Evolutionary conservation across 1,140 invertebrate genomes (phyloP).

Genomic region (Caenorhabditis briggsae): DNA sequence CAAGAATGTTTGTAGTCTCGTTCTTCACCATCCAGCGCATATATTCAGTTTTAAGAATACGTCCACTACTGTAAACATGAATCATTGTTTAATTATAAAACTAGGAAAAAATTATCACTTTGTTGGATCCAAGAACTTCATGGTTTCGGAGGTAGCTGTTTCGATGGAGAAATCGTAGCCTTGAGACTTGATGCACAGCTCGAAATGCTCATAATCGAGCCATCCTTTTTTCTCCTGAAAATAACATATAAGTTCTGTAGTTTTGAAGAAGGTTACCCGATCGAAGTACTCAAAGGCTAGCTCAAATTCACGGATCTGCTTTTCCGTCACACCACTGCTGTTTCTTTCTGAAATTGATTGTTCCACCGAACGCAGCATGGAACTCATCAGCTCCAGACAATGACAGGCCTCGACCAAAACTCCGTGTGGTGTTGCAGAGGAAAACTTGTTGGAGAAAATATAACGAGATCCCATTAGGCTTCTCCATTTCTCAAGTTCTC

Average conservation of each 20-base stretch:
- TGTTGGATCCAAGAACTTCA: conserved; percentile 4
- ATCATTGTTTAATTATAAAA: neutral
- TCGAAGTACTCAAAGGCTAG: conserved; percentile 21
- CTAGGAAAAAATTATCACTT: neutral
- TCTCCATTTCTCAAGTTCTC: conserved; percentile 39
- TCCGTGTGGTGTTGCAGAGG: conserved; percentile 18
- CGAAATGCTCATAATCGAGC: conserved; percentile 25
- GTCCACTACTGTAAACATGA: conserved; percentile 1
- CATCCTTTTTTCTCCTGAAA: conserved; percentile 29
- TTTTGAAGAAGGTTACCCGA: neutral
- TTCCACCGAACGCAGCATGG: conserved; percentile 30
- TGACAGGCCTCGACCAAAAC: conserved; percentile 11
- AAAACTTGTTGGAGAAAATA: conserved; percentile 26
- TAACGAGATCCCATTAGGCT: conserved; percentile 32
- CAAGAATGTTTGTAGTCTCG: conserved; percentile 33
- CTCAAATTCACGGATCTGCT: conserved; percentile 26
- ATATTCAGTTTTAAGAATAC: neutral
- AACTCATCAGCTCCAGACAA: conserved; percentile 9
- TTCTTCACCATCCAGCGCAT: conserved; percentile 39
- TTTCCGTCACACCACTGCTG: conserved; percentile 15
- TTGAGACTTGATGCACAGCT: conserved; percentile 31
- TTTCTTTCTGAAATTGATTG: conserved; percentile 41
- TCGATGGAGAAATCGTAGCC: conserved; percentile 19
- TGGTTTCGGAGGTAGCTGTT: neutral
- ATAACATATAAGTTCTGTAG: neutral